Conservation (phyloP, 2,113 vertebrate genomes). For the Phrynocephalus versicolor region DNA sequence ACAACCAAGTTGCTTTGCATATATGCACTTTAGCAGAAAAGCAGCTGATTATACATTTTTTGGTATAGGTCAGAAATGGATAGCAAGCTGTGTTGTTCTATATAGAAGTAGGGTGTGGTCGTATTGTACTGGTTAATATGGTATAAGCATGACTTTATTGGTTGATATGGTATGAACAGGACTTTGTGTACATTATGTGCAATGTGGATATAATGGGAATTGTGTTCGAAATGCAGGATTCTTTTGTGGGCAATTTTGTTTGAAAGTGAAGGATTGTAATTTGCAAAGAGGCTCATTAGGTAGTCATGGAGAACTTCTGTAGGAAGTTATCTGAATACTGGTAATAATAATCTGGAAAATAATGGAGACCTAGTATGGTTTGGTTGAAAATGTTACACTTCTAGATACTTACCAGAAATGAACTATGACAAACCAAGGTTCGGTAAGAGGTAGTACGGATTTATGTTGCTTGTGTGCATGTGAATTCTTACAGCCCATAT, state of each 20-base stretch:
- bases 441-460: not conserved
- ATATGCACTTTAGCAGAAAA: not conserved
- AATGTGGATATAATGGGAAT: not conserved
- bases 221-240: not conserved
- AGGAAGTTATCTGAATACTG: not conserved
- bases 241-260: not conserved
- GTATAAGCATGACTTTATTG: not conserved
- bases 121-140: not conserved
- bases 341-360: too few species aligned
- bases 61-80: not conserved
- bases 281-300: not conserved
- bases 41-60: too few species aligned
- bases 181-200: not conserved
- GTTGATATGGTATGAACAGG: not conserved
- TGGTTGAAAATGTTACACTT: not conserved
- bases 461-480: not conserved
- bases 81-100: not conserved
- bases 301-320: not conserved
- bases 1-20: not conserved
- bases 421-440: too few species aligned
- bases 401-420: not conserved
- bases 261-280: not conserved
- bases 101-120: not conserved
- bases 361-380: not conserved
- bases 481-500: not conserved